These are phyloP conservation scores for Drosophila elegans DNA, from an alignment of 1,140 invertebrate genomes.

Conservation along the genomic window DNA sequence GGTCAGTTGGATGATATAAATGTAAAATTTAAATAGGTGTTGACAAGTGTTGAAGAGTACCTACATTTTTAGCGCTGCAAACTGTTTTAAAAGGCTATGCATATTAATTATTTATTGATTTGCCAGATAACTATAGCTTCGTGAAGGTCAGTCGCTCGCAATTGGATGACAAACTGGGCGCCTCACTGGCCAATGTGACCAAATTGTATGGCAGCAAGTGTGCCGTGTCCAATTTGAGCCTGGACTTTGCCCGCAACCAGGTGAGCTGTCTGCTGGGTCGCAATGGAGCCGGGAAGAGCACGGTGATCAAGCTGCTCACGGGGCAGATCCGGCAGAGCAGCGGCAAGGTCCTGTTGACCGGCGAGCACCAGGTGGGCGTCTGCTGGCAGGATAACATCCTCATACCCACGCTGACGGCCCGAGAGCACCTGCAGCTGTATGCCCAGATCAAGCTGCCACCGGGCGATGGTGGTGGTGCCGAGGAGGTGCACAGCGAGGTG, in stretches of 20 bases:
- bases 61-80: no score
- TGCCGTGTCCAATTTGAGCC: slow-evolving; percentile 89
- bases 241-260: slow-evolving; percentile 86
- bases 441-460: slow-evolving; percentile 85
- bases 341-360: slow-evolving; percentile 86
- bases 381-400: slow-evolving; percentile 95
- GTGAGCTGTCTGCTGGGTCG: slow-evolving; percentile 92
- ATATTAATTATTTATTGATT: no score
- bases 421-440: slow-evolving; percentile 93
- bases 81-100: no score
- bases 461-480: slow-evolving; percentile 9
- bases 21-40: no score
- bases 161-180: slow-evolving; percentile 85
- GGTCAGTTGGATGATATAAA: no score
- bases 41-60: no score
- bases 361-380: slow-evolving; percentile 88
- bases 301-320: slow-evolving; percentile 90
- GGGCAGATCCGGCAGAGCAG: slow-evolving; percentile 87
- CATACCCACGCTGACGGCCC: slow-evolving; percentile 90
- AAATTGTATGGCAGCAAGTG: slow-evolving; percentile 85
- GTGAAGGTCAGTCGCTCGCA: slow-evolving; percentile 66
- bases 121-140: slow-evolving; percentile 71
- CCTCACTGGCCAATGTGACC: slow-evolving; percentile 85
- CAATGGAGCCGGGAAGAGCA: slow-evolving; percentile 94
- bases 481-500: slow-evolving; percentile 47